These are phyloP conservation scores for Macrobrachium rosenbergii DNA, from an alignment of 1,140 invertebrate species.

Conservation along the genomic window DNA sequence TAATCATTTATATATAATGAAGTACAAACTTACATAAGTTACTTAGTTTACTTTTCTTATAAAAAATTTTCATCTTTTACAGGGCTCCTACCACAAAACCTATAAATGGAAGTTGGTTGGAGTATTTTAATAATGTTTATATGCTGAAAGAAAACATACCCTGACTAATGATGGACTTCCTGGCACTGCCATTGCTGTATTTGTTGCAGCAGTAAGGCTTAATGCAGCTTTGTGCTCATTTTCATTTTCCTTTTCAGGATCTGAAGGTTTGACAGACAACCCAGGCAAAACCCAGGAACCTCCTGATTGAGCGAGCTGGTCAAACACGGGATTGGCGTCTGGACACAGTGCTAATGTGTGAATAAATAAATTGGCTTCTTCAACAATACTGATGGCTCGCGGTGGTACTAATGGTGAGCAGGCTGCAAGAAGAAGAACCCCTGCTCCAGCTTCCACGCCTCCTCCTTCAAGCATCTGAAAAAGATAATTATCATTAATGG, in stretches of 20 bases:
- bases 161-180: conserved; percentile 33
- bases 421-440: conserved; percentile 53
- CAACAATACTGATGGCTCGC: not conserved
- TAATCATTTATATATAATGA: too few relatives aligned
- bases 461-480: conserved; percentile 57
- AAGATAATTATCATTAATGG: too few relatives aligned
- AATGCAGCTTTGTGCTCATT: conserved; percentile 37
- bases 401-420: conserved; percentile 40
- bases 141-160: conserved; percentile 12
- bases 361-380: conserved; percentile 9
- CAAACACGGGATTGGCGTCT: conserved; percentile 28
- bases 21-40: too few relatives aligned
- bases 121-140: too few relatives aligned
- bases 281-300: conserved; percentile 55
- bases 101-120: too few relatives aligned
- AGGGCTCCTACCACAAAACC: not conserved
- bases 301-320: conserved; percentile 51
- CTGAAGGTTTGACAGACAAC: not conserved
- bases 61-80: not conserved
- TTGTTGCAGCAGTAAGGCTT: conserved; percentile 39
- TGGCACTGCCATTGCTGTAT: conserved; percentile 25
- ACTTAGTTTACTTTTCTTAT: too few relatives aligned
- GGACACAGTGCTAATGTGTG: conserved; percentile 61
- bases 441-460: conserved; percentile 43
- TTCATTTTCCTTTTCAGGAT: not conserved